These are phyloP conservation scores for Alosa alosa DNA, from an alignment of 2,113 vertebrate genomes.

Conservation along the genomic window DNA sequence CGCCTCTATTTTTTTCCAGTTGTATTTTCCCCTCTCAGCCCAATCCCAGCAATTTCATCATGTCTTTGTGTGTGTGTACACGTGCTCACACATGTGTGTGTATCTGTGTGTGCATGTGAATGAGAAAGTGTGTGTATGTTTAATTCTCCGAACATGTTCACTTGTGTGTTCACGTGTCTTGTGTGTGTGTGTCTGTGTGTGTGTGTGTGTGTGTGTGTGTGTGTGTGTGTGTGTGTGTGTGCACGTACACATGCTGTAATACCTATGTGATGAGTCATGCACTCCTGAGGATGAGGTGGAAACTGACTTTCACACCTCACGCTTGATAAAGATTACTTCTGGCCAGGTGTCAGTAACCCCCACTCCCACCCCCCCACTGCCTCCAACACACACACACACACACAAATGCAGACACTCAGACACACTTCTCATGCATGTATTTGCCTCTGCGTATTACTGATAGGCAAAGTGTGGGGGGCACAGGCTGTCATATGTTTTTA, in stretches of 20 bases:
- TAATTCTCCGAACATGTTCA: neutral
- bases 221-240: neutral
- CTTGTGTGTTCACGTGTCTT: neutral
- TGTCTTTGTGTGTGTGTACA: neutral
- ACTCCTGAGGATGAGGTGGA: conserved; percentile 19
- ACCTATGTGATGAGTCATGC: conserved; percentile 5
- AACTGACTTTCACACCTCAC: conserved; percentile 19
- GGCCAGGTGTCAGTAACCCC: conserved; percentile 5
- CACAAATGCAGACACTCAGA: neutral
- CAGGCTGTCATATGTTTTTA: neutral
- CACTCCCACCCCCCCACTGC: neutral
- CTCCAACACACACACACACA: neutral
- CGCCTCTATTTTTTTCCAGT: conserved; percentile 39
- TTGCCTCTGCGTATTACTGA: neutral
- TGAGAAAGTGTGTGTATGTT: conserved; percentile 10
- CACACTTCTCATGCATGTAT: neutral
- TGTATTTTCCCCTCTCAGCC: neutral
- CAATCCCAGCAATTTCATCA: neutral
- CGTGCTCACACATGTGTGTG: neutral
- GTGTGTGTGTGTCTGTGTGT: neutral
- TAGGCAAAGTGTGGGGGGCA: neutral
- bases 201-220: conserved; percentile 2
- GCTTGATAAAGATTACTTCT: conserved; percentile 18
- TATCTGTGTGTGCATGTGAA: conserved; percentile 16
- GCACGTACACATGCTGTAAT: conserved; percentile 6